Conservation (phyloP, 2,113 vertebrate genomes). For the Strigops habroptila region DNA sequence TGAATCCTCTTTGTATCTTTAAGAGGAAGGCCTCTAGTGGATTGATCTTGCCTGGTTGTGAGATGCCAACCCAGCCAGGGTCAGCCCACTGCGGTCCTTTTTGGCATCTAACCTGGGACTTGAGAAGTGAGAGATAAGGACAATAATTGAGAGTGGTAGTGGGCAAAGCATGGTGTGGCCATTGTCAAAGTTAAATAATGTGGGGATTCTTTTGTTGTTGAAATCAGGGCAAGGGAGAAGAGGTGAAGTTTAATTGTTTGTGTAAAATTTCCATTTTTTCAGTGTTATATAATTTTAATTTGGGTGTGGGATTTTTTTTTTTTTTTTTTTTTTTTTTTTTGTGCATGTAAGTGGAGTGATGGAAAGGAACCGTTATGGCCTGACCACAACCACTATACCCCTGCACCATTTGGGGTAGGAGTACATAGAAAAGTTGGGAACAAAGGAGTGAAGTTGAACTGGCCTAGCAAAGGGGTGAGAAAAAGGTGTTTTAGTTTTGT, state of each 20-base stretch:
- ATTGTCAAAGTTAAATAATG: neutral
- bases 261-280: neutral
- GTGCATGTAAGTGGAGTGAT: neutral
- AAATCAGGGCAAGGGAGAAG: neutral
- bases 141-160: neutral
- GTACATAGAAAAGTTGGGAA: neutral
- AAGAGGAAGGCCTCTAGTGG: neutral
- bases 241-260: neutral
- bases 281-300: neutral
- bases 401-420: neutral
- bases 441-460: neutral
- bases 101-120: neutral
- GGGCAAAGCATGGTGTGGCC: neutral
- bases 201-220: neutral
- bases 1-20: neutral
- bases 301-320: neutral
- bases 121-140: neutral
- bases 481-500: neutral
- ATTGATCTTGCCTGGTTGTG: neutral
- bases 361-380: neutral
- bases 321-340: neutral
- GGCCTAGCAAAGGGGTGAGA: neutral
- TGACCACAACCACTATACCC: neutral
- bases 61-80: neutral
- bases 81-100: neutral